Base-by-base conservation (phyloP, 1,140 invertebrate species). In the Drosophila sulfurigaster region DNA sequence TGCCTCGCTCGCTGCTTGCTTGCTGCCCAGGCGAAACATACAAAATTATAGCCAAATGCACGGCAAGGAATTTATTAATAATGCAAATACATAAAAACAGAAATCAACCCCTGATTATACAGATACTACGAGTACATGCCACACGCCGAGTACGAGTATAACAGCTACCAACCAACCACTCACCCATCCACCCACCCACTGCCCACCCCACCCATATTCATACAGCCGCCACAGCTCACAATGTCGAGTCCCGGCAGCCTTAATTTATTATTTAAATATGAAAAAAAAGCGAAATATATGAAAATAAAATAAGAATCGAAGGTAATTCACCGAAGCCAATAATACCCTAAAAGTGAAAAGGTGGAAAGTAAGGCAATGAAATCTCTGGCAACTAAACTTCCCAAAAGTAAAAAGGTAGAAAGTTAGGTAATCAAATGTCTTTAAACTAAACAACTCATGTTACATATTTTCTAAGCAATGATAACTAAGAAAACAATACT, bases 201-300 rank as follows among this genome's bases (percentile, higher is more conserved):
- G n/a, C 16, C 58, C 49, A 43, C 20, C 35, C 69, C 20, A 0
- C 20, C 20, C 20, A 25, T 25, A 30, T 15, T 15, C 8, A 28
- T 15, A n/a, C 48, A 54, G 49, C 16, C 25, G 16, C 46, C 67
- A 32, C 48, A 46, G 15, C 30, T 62, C 49, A 54, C 51, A 69
- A 57, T 69, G 71, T 52, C 38, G 72, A 63, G 49, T 58, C 54
- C 60, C 45, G 72, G 67, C 75, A 74, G 77, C 67, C 83, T 89
- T 88, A 88, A 88, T 88, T 82, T 88, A 88, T 88, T 88, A 88
- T 88, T 88, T 88, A 88, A 88, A 88, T 88, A 88, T 88, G 81
- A 89, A 89, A 83, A 82, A 70, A 67, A 82, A 74, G 48, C 57
- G 64, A 75, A 78, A 75, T 70, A 71, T 72, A 86, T 82, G 73